Evolutionary conservation across 2,888 invertebrate genomes (phyloP), one percentile per base, ranked within the genome.

Genomic region (Eristalis tenax): DNA sequence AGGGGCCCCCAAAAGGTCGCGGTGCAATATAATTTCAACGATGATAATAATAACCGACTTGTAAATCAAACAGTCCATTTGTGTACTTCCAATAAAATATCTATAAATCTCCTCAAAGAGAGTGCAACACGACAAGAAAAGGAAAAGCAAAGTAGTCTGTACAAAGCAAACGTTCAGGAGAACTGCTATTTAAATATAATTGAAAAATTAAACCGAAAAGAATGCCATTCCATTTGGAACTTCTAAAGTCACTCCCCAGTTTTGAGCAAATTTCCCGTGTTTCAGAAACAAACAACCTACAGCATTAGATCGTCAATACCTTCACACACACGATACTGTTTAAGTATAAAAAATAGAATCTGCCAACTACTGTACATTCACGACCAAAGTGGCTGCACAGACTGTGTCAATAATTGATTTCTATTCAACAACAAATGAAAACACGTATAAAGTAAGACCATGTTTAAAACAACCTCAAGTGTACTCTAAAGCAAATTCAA

Each of bases 391-490:
- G 18, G 18, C 18, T 50, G 43, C 50, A 18, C 50, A 50, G 50
- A 18, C 18, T 50, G 8, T 50, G 50, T 50, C 18, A 50, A 50
- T 50, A 50, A 18, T 50, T 56, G 15, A 43, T 35, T 50, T 76
- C 66, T 70, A 70, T 75, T 69, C 15, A 70, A 71, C 50, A 82
- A 75, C 23, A 63, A 64, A 75, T 59, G 8, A n/a, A 61, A 50
- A 50, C 18, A 77, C 8, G 50, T 50, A 68, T 40, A 79, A 65
- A 66, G 35, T 32, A 40, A 64, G 43, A 76, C 77, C 38, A 75
- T 76, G 40, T 66, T 38, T n/a, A 61, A 82, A 86, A 86, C 82
- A 86, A 86, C 86, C 78, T 75, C 65, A 78, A 82, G 82, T 78
- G 73, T 57, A 78, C 32, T 71, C 74, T 81, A 81, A 32, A 57